phyloP scores from a whole-genome alignment of 2,113 vertebrate species.

The Pitta sordida region DNA sequence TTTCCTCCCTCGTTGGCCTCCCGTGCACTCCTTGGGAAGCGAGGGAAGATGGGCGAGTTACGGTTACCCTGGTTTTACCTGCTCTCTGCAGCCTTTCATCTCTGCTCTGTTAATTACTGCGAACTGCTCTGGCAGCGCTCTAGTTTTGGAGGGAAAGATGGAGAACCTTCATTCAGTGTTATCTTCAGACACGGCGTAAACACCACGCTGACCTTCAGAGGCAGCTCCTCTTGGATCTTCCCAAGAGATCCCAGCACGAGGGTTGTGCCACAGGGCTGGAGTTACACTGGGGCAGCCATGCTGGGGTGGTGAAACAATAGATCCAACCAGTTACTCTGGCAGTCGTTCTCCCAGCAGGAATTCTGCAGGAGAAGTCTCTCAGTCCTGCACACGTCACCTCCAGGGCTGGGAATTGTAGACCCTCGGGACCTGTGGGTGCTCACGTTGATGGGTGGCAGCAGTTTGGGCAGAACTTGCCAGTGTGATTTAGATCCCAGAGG shows the following conservation, averaged over 20 bases:
- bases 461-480: background rate
- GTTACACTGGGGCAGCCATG: fast-evolving
- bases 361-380: background rate
- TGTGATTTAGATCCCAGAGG: background rate
- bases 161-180: background rate
- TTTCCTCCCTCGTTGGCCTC: background rate
- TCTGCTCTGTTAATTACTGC: conserved; percentile 40
- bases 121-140: conserved; percentile 16
- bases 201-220: background rate
- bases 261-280: fast-evolving
- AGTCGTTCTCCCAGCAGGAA: background rate
- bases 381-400: fast-evolving
- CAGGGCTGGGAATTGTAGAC: background rate
- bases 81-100: conserved; percentile 5
- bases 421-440: background rate
- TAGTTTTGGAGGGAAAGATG: background rate
- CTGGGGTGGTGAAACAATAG: background rate
- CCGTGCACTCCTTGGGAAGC: fast-evolving
- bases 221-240: background rate
- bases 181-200: fast-evolving
- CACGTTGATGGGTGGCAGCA: background rate
- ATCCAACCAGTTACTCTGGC: background rate
- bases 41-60: background rate
- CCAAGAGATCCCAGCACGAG: background rate
- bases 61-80: background rate